phyloP scores from a whole-genome alignment of 2,797 vertebrate species.

The Chiroxiphia lanceolata region DNA sequence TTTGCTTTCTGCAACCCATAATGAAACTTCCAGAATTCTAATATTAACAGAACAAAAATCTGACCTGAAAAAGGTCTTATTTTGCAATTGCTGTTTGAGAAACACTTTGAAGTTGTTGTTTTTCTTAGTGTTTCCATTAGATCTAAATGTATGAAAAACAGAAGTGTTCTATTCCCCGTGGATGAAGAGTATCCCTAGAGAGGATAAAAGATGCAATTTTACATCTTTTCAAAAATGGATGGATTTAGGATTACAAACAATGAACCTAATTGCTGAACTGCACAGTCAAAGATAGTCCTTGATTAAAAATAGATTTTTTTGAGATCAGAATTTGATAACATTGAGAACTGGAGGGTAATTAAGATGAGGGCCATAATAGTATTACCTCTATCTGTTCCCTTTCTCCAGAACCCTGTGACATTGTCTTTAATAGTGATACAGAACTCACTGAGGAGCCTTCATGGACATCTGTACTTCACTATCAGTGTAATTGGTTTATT shows the following conservation, averaged over 20 bases:
- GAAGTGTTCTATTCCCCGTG: not conserved
- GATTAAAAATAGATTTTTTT: not conserved
- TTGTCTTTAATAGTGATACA: not conserved
- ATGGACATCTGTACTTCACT: not conserved
- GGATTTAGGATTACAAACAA: not conserved
- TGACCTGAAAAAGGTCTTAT: not conserved
- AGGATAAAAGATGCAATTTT: not conserved
- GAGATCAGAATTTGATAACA: not conserved
- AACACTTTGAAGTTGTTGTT: not conserved
- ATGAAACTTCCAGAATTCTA: not conserved
- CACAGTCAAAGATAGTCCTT: not conserved
- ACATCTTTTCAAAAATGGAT: not conserved
- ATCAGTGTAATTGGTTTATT: not conserved
- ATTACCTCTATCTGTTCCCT: not conserved
- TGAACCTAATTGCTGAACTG: not conserved
- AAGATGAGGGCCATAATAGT: not conserved
- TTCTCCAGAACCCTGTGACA: not conserved
- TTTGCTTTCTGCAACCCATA: not conserved
- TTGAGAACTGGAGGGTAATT: not conserved
- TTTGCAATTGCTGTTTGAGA: not conserved
- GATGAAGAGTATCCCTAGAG: not conserved
- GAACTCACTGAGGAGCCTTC: not conserved
- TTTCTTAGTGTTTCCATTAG: not conserved
- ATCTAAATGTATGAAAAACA: not conserved
- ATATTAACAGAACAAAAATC: not conserved